A percentile compares a stretch with the other conserved stretches of the same genome.
Evolutionary conservation across 1,140 invertebrate genomes (phyloP).

Genomic region (Lethocerus indicus): DNA sequence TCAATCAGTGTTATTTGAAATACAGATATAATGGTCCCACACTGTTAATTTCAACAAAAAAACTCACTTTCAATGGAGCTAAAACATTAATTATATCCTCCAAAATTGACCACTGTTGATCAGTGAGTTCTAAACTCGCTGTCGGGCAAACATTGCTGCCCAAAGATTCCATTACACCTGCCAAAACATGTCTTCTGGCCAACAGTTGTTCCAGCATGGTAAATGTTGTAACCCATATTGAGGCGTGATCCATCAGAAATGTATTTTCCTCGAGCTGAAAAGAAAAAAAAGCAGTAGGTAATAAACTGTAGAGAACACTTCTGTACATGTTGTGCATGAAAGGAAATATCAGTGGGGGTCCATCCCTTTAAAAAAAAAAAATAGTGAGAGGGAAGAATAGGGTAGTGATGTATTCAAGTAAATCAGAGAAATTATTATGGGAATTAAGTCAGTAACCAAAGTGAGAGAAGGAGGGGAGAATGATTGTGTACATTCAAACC

Average conservation of each 20-base stretch:
- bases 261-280: not conserved
- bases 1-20: not conserved
- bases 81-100: constrained; percentile 30
- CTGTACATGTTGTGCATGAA: too few species aligned
- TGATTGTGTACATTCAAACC: too few species aligned
- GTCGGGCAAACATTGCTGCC: constrained; percentile 21
- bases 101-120: constrained; percentile 30
- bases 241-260: not conserved
- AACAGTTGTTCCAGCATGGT: constrained; percentile 32
- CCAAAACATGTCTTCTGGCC: constrained; percentile 23
- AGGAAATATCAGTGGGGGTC: too few species aligned
- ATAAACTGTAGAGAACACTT: too few species aligned
- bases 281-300: too few species aligned
- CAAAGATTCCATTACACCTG: constrained; percentile 23
- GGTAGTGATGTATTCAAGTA: too few species aligned
- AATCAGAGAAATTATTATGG: too few species aligned
- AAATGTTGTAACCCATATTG: constrained; percentile 30
- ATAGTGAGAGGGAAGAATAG: too few species aligned
- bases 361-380: too few species aligned
- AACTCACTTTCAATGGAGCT: constrained; percentile 29
- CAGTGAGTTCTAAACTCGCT: constrained; percentile 22
- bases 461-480: too few species aligned
- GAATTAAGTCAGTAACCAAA: too few species aligned
- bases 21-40: too few species aligned
- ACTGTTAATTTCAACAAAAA: not conserved